These are phyloP conservation scores for Ginglymostoma cirratum DNA, from an alignment of 2,113 vertebrate genomes.

Conservation along the genomic window DNA sequence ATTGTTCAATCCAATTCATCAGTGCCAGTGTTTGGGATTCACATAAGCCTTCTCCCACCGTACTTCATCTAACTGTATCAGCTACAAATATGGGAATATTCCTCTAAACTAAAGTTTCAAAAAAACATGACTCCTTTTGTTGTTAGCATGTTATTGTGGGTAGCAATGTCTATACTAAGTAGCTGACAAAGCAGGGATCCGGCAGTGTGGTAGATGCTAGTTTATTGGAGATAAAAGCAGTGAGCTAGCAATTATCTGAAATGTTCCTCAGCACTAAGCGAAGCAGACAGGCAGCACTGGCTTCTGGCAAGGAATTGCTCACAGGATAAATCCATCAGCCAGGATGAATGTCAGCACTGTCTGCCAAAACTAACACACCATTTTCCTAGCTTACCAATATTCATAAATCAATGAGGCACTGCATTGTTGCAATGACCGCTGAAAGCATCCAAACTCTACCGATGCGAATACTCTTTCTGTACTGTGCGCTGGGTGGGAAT, in stretches of 20 bases:
- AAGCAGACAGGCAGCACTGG: neutral
- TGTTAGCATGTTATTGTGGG: neutral
- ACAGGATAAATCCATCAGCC: neutral
- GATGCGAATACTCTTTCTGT: too few species aligned
- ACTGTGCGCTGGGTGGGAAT: too few species aligned
- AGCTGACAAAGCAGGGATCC: neutral
- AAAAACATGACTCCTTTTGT: neutral
- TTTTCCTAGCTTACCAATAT: neutral
- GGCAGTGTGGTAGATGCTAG: neutral
- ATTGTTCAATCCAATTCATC: neutral
- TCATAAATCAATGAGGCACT: neutral
- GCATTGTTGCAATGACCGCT: neutral
- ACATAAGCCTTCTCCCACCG: neutral
- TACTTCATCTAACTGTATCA: neutral
- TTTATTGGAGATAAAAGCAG: neutral
- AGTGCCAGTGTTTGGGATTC: neutral
- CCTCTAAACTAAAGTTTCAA: neutral
- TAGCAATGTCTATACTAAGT: neutral
- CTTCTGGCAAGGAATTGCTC: neutral
- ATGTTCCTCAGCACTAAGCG: neutral
- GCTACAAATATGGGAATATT: neutral
- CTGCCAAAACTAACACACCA: neutral
- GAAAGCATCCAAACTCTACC: too few species aligned
- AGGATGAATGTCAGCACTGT: neutral
- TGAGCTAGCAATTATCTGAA: neutral